phyloP scores from a whole-genome alignment of 2,113 vertebrate genomes.

The Stegostoma tigrinum region DNA sequence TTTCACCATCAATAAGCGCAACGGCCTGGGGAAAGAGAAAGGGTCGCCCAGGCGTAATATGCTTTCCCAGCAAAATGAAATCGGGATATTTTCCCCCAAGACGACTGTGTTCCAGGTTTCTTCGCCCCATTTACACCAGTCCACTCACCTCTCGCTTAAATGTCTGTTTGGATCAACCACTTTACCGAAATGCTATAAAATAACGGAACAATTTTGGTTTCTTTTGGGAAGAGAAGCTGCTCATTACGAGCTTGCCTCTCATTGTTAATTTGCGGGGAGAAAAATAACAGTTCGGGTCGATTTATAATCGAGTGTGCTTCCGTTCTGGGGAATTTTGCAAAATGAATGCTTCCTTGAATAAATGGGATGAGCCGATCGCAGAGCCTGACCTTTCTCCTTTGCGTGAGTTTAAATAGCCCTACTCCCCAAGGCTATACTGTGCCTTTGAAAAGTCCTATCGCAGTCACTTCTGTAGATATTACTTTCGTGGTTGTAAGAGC shows the following conservation, averaged over 20 bases:
- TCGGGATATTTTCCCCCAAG: conserved; percentile 36
- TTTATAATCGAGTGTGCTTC: neutral
- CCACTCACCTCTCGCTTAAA: neutral
- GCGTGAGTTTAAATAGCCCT: neutral
- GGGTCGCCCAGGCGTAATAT: neutral
- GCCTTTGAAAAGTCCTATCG: neutral
- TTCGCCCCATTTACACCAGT: neutral
- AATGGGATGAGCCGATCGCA: neutral
- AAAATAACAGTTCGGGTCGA: neutral
- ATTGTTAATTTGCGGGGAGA: neutral
- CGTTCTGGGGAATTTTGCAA: neutral
- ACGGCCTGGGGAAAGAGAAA: neutral
- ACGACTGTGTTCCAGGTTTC: neutral
- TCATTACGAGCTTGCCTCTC: neutral
- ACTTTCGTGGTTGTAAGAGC: neutral
- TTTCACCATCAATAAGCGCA: conserved; percentile 37
- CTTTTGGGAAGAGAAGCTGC: neutral
- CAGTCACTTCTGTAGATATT: neutral
- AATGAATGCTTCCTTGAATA: neutral
- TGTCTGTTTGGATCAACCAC: neutral
- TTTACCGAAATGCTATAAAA: too few relatives aligned
- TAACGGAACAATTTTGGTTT: neutral
- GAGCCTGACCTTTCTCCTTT: conserved; percentile 1
- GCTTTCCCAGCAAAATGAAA: conserved; percentile 39
- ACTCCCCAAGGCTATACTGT: neutral